Conservation (phyloP, 2,113 vertebrate genomes). For the Salminus brasiliensis region DNA sequence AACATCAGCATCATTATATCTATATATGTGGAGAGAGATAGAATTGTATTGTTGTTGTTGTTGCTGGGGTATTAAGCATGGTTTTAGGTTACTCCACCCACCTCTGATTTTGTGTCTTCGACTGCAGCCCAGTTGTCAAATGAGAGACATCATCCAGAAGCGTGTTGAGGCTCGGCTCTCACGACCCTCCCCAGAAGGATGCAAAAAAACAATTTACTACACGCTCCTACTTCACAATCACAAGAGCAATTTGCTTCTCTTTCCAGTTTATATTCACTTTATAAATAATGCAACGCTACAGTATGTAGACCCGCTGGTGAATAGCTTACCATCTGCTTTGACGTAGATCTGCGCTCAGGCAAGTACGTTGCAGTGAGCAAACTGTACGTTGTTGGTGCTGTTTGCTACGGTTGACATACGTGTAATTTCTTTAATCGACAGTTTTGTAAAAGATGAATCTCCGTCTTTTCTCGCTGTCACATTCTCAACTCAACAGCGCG, state of each 20-base stretch:
- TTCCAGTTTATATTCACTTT: constrained; percentile 17
- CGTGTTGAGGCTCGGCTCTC: neutral
- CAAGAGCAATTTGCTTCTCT: neutral
- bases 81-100: too few species aligned
- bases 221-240: constrained; percentile 15
- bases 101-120: too few species aligned
- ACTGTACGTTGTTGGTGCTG: too few species aligned
- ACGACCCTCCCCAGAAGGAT: constrained; percentile 1
- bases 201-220: constrained; percentile 38
- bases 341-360: too few species aligned
- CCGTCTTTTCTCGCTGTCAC: neutral
- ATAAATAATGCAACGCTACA: neutral
- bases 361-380: too few species aligned
- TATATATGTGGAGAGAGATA: too few species aligned
- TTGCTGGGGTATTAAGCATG: too few species aligned
- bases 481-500: neutral
- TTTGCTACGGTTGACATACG: neutral
- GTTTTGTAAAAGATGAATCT: neutral
- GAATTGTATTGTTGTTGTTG: too few species aligned
- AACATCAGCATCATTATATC: too few species aligned
- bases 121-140: neutral
- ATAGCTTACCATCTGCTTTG: too few species aligned
- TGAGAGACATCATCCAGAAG: neutral
- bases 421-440: neutral
- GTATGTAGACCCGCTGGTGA: neutral